Evolutionary conservation across 2,797 vertebrate species (phyloP), one percentile per base, ranked within the genome.

Genomic region (Sciurus vulgaris): DNA sequence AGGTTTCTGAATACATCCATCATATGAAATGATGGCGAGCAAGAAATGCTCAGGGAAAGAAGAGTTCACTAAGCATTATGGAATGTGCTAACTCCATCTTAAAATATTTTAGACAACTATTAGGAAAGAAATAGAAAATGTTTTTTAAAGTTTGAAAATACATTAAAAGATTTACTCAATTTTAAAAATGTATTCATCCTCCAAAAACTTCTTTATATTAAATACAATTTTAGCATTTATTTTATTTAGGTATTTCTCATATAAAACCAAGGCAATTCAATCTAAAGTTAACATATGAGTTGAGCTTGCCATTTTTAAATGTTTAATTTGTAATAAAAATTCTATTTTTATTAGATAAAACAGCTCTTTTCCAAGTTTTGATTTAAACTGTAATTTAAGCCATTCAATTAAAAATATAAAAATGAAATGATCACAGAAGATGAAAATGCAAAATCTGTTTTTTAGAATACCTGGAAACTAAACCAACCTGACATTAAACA

Each of bases 391-490:
- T 20, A 83, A 9, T 86, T 81, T 33, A 89, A 85, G n/a, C 7
- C 35, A 77, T 81, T 89, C 12, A 77, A 89, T 77, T 69, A 84
- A 86, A 56, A 94, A 72, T 54, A 84, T 63, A 95, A 95, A 63
- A 44, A 65, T 74, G 35, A 87, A 93, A 47, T 35, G 12, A 81
- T 84, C 49, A 91, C 4, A 79, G 47, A 59, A 83, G 63, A 77
- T 38, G 30, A 33, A 69, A 74, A 59, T 74, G 11, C 4, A 94
- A 94, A 85, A 35, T 1, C 3, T 26, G 86, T 41, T 76, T 92
- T 93, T 96, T 47, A 82, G 3, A 83, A 87, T 47, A 90, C 13
- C n/a, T 49, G 35, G 13, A 94, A 95, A 93, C 90, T 90, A 91
- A 70, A 47, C 30, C 84, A 86, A 72, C 14, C 33, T 63, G 59